These are phyloP conservation scores for Muscicapa adusta DNA, from an alignment of 2,113 vertebrate species.

Conservation along the genomic window DNA sequence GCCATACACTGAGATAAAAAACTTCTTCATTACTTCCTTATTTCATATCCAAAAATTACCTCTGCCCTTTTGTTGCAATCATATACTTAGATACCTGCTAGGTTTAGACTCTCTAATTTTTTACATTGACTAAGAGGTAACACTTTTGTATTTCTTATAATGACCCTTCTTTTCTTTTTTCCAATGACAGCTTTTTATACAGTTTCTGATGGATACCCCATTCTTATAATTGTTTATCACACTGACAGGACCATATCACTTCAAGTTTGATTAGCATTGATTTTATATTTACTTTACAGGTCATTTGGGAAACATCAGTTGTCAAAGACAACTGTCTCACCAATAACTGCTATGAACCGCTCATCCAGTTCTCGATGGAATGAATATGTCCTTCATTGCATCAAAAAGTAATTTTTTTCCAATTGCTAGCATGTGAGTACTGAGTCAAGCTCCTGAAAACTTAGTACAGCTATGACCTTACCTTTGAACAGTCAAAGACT, in stretches of 20 bases:
- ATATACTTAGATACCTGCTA: neutral
- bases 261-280: neutral
- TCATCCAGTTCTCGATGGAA: neutral
- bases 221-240: neutral
- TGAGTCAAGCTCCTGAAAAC: neutral
- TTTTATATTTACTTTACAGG: neutral
- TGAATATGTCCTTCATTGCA: neutral
- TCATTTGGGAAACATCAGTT: neutral
- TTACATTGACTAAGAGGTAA: neutral
- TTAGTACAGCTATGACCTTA: neutral
- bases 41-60: neutral
- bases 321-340: neutral
- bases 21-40: neutral
- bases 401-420: neutral
- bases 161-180: neutral
- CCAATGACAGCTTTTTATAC: neutral
- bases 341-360: fast-evolving
- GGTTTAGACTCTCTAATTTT: neutral
- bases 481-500: neutral
- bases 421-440: neutral
- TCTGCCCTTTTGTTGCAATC: neutral
- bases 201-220: neutral
- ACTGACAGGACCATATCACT: neutral
- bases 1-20: neutral
- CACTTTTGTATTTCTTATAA: neutral